A percentile compares a stretch with the other conserved stretches of the same genome.
Evolutionary conservation across 2,888 invertebrate species (phyloP).

Genomic region (Pyrrhia umbra): DNA sequence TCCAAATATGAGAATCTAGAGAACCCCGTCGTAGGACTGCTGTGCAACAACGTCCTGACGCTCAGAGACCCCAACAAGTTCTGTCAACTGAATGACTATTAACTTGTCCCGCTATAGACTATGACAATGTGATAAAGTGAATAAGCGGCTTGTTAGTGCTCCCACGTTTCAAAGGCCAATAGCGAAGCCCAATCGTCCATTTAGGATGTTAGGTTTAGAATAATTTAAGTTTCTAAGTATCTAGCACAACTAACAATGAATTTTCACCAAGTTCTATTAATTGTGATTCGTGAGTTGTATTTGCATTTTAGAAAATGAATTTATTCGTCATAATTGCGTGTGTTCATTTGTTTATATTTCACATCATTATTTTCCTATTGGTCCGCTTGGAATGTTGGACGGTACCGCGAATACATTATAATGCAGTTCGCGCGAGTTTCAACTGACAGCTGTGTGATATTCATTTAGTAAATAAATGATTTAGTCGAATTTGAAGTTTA

Average conservation of each 20-base stretch:
- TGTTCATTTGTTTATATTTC: slow-evolving; percentile 62
- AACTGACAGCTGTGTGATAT: slow-evolving; percentile 79
- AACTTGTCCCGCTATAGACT: slow-evolving; percentile 47
- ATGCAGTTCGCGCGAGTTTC: slow-evolving; percentile 63
- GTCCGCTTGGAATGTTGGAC: slow-evolving; percentile 69
- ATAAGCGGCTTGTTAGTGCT: slow-evolving; percentile 63
- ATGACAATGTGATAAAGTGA: slow-evolving; percentile 62
- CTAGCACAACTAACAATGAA: slow-evolving; percentile 58
- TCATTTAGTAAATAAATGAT: slow-evolving; percentile 78
- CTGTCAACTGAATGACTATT: slow-evolving; percentile 80
- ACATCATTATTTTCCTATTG: slow-evolving; percentile 74
- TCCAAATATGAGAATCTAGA: slow-evolving; percentile 87
- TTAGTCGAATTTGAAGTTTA: slow-evolving; percentile 79
- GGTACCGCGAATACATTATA: slow-evolving; percentile 42
- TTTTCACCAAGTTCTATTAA: slow-evolving; percentile 51
- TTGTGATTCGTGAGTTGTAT: slow-evolving; percentile 53
- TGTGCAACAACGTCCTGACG: slow-evolving; percentile 79
- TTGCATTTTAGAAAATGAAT: slow-evolving; percentile 62
- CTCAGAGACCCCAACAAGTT: slow-evolving; percentile 81
- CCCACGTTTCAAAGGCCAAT: slow-evolving; percentile 77
- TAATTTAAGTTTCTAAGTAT: slow-evolving; percentile 52
- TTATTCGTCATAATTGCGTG: slow-evolving; percentile 43
- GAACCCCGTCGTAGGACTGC: slow-evolving; percentile 87
- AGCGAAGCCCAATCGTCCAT: slow-evolving; percentile 73
- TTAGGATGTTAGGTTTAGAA: slow-evolving; percentile 64